Conservation (phyloP, 2,888 invertebrate genomes). For the Gymnoscelis rufifasciata region DNA sequence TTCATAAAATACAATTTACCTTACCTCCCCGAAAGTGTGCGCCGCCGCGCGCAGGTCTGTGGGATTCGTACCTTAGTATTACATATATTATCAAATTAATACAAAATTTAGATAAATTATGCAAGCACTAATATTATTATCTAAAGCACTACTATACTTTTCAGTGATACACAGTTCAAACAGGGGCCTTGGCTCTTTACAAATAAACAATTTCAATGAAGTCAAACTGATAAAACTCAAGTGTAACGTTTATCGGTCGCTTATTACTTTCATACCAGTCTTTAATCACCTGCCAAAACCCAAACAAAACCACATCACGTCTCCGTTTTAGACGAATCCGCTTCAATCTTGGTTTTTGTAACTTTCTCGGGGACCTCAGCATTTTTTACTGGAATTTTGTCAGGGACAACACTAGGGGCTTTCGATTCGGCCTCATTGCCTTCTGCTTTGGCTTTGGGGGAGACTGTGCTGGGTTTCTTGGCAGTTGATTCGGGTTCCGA, state of each 20-base stretch:
- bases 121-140: too few relatives aligned
- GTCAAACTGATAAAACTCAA: not conserved
- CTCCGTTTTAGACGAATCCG: slow-evolving; percentile 15
- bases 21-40: too few relatives aligned
- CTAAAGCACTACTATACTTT: too few relatives aligned
- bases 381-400: slow-evolving; percentile 2
- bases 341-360: slow-evolving; percentile 1
- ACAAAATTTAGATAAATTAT: too few relatives aligned
- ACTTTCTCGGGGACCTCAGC: not conserved
- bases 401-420: not conserved
- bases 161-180: too few relatives aligned
- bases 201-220: not conserved
- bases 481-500: slow-evolving; percentile 75
- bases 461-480: slow-evolving; percentile 78
- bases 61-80: too few relatives aligned
- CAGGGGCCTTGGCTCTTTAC: too few relatives aligned
- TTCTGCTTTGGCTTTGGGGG: not conserved
- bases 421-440: not conserved
- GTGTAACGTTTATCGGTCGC: too few relatives aligned
- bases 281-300: slow-evolving; percentile 6
- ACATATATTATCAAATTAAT: too few relatives aligned
- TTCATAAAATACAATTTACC: too few relatives aligned
- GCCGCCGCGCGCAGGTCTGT: too few relatives aligned
- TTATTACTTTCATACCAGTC: too few relatives aligned
- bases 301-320: slow-evolving; percentile 2